These are phyloP conservation scores for Triplophysa dalaica DNA, from an alignment of 2,113 vertebrate genomes.

Conservation along the genomic window DNA sequence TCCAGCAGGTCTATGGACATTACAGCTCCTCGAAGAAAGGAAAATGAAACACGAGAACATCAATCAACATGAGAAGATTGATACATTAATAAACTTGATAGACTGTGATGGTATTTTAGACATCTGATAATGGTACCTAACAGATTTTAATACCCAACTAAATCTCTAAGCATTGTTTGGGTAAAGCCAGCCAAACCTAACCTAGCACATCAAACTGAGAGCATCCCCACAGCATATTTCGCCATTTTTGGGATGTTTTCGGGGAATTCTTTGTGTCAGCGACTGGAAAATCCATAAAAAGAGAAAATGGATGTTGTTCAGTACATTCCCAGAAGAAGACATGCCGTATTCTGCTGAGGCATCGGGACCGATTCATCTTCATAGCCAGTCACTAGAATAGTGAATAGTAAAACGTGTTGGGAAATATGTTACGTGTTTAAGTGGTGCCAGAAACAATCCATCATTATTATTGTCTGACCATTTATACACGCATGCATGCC, in stretches of 20 bases:
- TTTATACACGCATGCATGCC: too few species aligned
- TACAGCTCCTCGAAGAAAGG: too few species aligned
- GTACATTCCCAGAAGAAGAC: neutral
- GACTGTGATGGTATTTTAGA: too few species aligned
- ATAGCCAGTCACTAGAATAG: neutral
- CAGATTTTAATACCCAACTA: too few species aligned
- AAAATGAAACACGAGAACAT: neutral
- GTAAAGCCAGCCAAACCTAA: neutral
- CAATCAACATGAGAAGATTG: neutral
- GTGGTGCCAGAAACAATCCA: neutral
- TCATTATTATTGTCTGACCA: neutral
- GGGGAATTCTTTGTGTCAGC: neutral
- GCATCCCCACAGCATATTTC: neutral
- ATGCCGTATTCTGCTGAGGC: neutral
- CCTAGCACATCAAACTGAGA: neutral
- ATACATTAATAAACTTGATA: too few species aligned
- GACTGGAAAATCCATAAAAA: slow-evolving; percentile 1
- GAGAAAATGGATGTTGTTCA: neutral
- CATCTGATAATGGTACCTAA: too few species aligned
- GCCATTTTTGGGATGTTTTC: neutral
- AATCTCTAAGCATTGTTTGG: neutral
- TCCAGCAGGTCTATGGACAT: neutral
- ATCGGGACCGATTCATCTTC: neutral
- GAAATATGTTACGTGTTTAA: neutral
- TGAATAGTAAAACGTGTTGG: neutral